Conservation (phyloP, 2,888 invertebrate genomes). For the Aphodius granarius region DNA sequence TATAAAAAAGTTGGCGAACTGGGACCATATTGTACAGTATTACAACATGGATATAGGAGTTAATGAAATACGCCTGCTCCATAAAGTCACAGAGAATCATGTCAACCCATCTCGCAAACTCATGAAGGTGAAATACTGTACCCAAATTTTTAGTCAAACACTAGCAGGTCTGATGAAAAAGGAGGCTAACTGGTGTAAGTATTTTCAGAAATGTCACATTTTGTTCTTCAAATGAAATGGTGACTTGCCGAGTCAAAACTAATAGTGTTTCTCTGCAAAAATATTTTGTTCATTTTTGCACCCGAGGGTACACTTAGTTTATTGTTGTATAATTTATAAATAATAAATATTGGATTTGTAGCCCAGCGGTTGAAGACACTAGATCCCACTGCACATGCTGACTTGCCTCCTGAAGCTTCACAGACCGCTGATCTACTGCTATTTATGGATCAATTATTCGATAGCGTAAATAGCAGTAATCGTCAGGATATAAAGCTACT, state of each 20-base stretch:
- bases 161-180: no score
- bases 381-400: not conserved
- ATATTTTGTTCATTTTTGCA: not conserved
- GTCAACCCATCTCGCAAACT: no score
- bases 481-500: not conserved
- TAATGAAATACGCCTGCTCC: no score
- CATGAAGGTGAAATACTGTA: conserved; percentile 10
- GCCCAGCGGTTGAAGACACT: not conserved
- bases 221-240: conserved; percentile 8
- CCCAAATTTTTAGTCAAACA: conserved; percentile 8
- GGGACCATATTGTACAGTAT: conserved; percentile 1
- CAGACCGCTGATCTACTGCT: not conserved
- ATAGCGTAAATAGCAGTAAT: not conserved
- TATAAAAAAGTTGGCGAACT: not conserved
- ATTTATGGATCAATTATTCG: not conserved
- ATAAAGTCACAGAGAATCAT: no score
- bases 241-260: no score
- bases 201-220: no score
- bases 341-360: no score
- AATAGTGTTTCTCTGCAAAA: not conserved
- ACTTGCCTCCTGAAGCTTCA: not conserved
- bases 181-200: no score
- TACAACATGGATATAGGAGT: no score
- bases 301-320: no score
- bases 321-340: not conserved